These are phyloP conservation scores for Alethe diademata DNA, from an alignment of 2,113 vertebrate genomes.

Conservation along the genomic window DNA sequence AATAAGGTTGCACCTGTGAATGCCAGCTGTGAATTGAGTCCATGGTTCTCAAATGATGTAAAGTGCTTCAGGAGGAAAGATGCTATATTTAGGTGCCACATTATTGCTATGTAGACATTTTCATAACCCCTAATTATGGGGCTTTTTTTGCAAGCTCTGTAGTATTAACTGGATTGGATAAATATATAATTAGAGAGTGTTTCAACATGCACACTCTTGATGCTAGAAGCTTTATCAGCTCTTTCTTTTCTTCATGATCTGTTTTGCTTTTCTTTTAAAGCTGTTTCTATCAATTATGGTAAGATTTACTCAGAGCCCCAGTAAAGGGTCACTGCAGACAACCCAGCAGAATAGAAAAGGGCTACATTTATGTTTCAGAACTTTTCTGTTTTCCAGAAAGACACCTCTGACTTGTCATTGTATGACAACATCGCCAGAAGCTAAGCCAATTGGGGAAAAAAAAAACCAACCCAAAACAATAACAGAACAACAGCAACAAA, in stretches of 20 bases:
- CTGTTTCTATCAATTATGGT: slow-evolving; percentile 60
- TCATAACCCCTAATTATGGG: slow-evolving; percentile 71
- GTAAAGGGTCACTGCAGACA: slow-evolving; percentile 37
- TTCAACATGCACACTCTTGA: slow-evolving; percentile 71
- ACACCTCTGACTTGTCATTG: neutral
- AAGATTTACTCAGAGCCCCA: slow-evolving; percentile 50
- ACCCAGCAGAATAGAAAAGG: neutral
- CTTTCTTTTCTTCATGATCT: slow-evolving; percentile 68
- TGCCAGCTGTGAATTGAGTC: slow-evolving; percentile 59
- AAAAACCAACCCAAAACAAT: neutral
- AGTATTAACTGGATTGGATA: slow-evolving; percentile 72
- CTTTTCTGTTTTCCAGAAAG: slow-evolving; percentile 2
- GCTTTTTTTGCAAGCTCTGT: slow-evolving; percentile 68
- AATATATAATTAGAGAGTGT: slow-evolving; percentile 73
- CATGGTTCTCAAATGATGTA: slow-evolving; percentile 51
- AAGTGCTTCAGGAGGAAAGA: slow-evolving; percentile 68
- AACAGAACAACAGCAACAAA: slow-evolving; percentile 16
- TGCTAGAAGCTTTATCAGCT: slow-evolving; percentile 69
- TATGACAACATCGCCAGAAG: neutral
- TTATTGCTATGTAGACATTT: slow-evolving; percentile 72
- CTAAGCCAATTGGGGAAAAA: neutral
- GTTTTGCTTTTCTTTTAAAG: slow-evolving; percentile 66
- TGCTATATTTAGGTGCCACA: slow-evolving; percentile 68
- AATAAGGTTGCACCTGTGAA: slow-evolving; percentile 59
- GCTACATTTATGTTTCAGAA: neutral